A percentile compares a stretch with the other conserved stretches of the same genome.
phyloP scores from a whole-genome alignment of 2,113 vertebrate species.

The Micromys minutus region DNA sequence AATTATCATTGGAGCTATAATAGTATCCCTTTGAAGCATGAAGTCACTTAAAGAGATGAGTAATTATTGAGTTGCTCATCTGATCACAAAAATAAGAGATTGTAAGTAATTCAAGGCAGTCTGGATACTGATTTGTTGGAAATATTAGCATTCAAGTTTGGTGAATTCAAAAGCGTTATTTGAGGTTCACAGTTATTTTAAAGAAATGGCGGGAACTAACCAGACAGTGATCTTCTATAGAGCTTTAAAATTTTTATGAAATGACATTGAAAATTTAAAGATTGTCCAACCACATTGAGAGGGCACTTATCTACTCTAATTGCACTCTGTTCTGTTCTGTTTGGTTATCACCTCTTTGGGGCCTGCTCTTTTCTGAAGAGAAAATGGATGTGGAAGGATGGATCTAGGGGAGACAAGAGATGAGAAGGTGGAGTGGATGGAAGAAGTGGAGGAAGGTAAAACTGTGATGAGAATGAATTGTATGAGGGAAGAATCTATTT shows the following conservation, averaged over 20 bases:
- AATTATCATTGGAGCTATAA: constrained; percentile 40
- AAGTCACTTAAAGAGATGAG: background rate
- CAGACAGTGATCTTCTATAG: background rate
- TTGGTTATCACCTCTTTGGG: background rate
- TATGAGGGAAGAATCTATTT: background rate
- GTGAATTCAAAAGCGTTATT: background rate
- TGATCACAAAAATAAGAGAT: constrained; percentile 13
- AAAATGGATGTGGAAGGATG: background rate
- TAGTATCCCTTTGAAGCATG: constrained; percentile 18
- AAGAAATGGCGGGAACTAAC: background rate
- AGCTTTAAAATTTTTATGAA: constrained; percentile 20
- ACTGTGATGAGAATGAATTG: background rate
- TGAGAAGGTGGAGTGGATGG: too few relatives aligned
- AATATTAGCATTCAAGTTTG: constrained; percentile 40
- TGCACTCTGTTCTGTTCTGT: background rate
- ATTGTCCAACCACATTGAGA: background rate
- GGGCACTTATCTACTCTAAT: background rate
- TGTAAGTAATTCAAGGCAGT: background rate
- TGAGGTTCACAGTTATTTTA: constrained; percentile 39
- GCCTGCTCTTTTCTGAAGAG: background rate
- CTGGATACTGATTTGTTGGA: background rate
- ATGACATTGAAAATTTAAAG: background rate
- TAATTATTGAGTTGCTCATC: background rate
- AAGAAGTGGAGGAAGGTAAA: background rate
- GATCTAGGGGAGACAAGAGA: too few relatives aligned